Percentiles rank a stretch among this genome's conserved stretches.
Evolutionary conservation across 2,797 vertebrate species (phyloP).

Genomic region (Cyprinella venusta): DNA sequence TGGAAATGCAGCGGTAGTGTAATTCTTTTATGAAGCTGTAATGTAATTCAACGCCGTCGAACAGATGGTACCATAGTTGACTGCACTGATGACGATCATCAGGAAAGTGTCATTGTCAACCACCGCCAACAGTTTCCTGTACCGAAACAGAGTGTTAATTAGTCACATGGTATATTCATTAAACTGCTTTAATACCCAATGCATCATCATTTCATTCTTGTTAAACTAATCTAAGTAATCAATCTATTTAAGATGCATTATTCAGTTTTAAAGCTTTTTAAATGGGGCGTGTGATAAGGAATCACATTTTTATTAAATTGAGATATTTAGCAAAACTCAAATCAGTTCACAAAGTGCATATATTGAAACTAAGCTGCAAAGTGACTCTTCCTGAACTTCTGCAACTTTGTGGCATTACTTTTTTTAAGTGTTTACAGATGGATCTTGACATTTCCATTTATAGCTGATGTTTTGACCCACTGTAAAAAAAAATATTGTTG

Average conservation of each 20-base stretch:
- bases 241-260: background rate
- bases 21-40: slow-evolving; percentile 25
- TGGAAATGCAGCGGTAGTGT: slow-evolving; percentile 15
- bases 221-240: background rate
- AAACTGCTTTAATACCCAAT: background rate
- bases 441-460: background rate
- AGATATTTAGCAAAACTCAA: background rate
- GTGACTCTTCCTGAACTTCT: background rate
- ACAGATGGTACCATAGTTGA: slow-evolving; percentile 34
- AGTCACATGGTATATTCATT: slow-evolving; percentile 32
- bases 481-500: too few species aligned
- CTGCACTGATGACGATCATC: slow-evolving; percentile 19
- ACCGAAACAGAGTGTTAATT: slow-evolving; percentile 18
- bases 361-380: background rate
- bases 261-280: background rate
- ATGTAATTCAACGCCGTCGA: slow-evolving; percentile 37
- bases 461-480: background rate
- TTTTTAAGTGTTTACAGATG: background rate
- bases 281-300: background rate
- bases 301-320: background rate
- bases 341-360: background rate
- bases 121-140: slow-evolving; percentile 44
- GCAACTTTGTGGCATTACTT: background rate
- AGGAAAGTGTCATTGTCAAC: slow-evolving; percentile 37
- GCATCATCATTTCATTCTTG: background rate